Conservation (phyloP, 2,888 invertebrate species). For the Chelonus formosanus region DNA sequence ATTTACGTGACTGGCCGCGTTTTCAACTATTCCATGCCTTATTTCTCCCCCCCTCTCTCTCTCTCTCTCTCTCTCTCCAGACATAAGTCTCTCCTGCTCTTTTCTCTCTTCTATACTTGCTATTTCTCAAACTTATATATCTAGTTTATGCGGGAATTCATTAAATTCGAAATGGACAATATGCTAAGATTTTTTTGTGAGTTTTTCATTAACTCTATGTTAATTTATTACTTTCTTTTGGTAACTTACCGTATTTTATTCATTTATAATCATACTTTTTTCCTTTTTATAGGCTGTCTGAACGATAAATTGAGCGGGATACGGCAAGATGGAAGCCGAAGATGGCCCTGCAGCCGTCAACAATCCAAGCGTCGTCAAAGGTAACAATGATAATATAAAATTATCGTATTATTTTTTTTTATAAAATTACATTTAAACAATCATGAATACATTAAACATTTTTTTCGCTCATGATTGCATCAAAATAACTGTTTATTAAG, state of each 20-base stretch:
- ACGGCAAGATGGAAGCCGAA: slow-evolving; percentile 58
- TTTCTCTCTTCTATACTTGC: background rate
- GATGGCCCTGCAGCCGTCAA: slow-evolving; percentile 61
- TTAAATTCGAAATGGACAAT: slow-evolving; percentile 42
- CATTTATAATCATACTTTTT: background rate
- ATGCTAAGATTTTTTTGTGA: background rate
- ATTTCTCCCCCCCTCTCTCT: slow-evolving; percentile 38
- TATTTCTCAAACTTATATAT: slow-evolving; percentile 17
- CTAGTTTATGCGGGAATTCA: slow-evolving; percentile 49
- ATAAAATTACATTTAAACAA: too few species aligned
- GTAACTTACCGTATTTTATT: background rate
- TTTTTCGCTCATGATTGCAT: too few species aligned
- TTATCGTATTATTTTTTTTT: background rate
- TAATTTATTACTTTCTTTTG: slow-evolving; percentile 4
- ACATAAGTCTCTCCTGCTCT: background rate
- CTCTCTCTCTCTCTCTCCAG: slow-evolving; percentile 27
- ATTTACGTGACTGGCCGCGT: slow-evolving; percentile 51
- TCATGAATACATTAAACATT: too few species aligned
- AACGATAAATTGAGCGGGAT: slow-evolving; percentile 24
- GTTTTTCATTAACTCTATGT: background rate
- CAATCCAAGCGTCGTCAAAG: slow-evolving; percentile 59
- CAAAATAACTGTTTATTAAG: background rate
- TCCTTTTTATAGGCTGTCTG: slow-evolving; percentile 24
- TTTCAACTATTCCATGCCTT: slow-evolving; percentile 46
- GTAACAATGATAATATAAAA: slow-evolving; percentile 41